Evolutionary conservation across 2,888 invertebrate species (phyloP).

Genomic region (Drosophila niveifrons): DNA sequence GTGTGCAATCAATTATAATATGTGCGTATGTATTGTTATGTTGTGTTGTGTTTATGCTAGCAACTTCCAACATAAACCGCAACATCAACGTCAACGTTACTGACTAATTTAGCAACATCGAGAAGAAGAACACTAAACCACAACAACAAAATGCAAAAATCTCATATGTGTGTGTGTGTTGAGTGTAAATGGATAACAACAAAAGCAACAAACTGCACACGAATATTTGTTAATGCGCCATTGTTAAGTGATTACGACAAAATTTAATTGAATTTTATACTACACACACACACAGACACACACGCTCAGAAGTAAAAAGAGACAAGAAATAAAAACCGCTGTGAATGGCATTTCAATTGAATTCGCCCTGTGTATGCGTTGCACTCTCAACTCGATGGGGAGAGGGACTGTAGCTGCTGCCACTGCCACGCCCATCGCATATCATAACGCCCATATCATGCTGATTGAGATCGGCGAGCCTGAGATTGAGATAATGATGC

Average conservation of each 20-base stretch:
- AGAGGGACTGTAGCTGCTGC: no score
- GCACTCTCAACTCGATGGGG: conserved; percentile 1
- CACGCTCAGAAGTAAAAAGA: conserved; percentile 12
- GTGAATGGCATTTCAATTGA: conserved; percentile 52
- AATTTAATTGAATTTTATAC: conserved; percentile 70
- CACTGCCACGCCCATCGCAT: conserved; percentile 27
- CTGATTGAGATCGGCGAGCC: conserved; percentile 16
- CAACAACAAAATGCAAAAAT: conserved; percentile 31
- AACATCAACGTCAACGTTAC: conserved; percentile 46
- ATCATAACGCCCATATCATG: conserved; percentile 9
- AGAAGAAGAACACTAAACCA: conserved; percentile 16
- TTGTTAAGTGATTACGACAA: conserved; percentile 71
- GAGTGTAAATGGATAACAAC: conserved; percentile 54
- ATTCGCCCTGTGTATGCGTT: conserved; percentile 23
- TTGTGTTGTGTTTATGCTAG: conserved; percentile 11
- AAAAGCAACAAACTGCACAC: conserved; percentile 36
- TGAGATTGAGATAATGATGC: conserved; percentile 26
- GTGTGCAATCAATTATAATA: conserved; percentile 50
- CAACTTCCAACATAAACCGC: background rate
- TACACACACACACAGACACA: conserved; percentile 20
- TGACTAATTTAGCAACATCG: conserved; percentile 58
- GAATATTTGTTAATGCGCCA: conserved; percentile 61
- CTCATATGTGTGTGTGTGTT: conserved; percentile 19
- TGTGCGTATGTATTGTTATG: background rate
- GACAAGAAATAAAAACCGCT: conserved; percentile 20